Conservation (phyloP, 2,797 vertebrate genomes). For the Psittacula derbiana region DNA sequence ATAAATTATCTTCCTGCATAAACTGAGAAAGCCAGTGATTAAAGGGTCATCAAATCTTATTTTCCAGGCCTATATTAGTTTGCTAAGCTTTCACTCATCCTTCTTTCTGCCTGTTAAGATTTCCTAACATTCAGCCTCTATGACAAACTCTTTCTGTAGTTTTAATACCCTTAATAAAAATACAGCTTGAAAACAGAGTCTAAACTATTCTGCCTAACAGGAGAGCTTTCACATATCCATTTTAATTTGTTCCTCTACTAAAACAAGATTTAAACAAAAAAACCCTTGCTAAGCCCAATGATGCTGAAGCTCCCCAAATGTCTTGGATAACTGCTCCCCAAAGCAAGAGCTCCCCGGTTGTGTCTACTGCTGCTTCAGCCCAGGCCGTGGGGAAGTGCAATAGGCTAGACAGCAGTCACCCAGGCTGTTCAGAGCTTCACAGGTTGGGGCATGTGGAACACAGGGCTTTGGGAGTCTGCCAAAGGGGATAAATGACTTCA, state of each 20-base stretch:
- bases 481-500: not conserved
- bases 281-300: not conserved
- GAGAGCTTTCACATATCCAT: not conserved
- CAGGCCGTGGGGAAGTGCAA: fast-evolving
- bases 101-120: conserved; percentile 2
- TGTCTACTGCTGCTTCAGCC: not conserved
- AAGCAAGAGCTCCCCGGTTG: not conserved
- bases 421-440: not conserved
- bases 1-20: not conserved
- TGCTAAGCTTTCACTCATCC: not conserved
- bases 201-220: not conserved
- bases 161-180: not conserved
- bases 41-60: conserved; percentile 22
- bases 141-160: not conserved
- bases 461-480: fast-evolving
- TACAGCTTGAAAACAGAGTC: not conserved
- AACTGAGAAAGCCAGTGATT: not conserved
- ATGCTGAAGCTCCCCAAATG: not conserved
- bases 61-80: not conserved
- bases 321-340: not conserved
- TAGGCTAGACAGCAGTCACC: not conserved
- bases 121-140: not conserved
- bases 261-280: not conserved
- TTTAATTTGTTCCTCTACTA: not conserved
- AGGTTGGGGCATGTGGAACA: not conserved